A percentile compares a stretch with the other conserved stretches of the same genome.
Evolutionary conservation across 1,140 invertebrate genomes (phyloP).

Genomic region (Galleria mellonella): DNA sequence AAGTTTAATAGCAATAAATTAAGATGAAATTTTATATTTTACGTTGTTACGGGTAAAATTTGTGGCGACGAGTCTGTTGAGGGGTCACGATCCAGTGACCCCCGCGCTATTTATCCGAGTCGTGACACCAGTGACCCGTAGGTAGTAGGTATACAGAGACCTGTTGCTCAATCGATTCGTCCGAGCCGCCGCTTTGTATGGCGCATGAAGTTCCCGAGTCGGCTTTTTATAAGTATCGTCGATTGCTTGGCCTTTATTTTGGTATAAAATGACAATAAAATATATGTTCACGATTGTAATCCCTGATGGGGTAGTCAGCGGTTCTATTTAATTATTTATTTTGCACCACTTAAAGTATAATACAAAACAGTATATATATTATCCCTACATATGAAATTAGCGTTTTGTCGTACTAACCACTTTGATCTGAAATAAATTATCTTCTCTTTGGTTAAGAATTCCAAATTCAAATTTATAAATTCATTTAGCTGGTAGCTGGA

Average conservation of each 20-base stretch:
- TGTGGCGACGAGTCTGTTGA: background rate
- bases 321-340: too few relatives aligned
- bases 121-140: background rate
- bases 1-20: too few relatives aligned
- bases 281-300: too few relatives aligned
- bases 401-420: too few relatives aligned
- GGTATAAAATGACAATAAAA: too few relatives aligned
- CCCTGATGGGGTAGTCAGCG: too few relatives aligned
- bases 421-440: background rate
- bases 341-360: too few relatives aligned
- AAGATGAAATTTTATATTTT: too few relatives aligned
- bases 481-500: too few relatives aligned
- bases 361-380: too few relatives aligned
- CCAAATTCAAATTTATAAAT: too few relatives aligned
- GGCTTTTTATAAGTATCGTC: constrained; percentile 11
- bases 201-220: constrained; percentile 11
- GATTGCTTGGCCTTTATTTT: constrained; percentile 9
- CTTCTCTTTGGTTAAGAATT: background rate
- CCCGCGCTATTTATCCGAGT: background rate
- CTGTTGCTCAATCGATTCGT: constrained; percentile 32
- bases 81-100: background rate
- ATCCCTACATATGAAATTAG: too few relatives aligned
- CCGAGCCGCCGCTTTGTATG: constrained; percentile 13
- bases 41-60: background rate
- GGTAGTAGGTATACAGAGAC: constrained; percentile 9